Evolutionary conservation across 2,113 vertebrate species (phyloP).

Genomic region (Rhipidura dahli): DNA sequence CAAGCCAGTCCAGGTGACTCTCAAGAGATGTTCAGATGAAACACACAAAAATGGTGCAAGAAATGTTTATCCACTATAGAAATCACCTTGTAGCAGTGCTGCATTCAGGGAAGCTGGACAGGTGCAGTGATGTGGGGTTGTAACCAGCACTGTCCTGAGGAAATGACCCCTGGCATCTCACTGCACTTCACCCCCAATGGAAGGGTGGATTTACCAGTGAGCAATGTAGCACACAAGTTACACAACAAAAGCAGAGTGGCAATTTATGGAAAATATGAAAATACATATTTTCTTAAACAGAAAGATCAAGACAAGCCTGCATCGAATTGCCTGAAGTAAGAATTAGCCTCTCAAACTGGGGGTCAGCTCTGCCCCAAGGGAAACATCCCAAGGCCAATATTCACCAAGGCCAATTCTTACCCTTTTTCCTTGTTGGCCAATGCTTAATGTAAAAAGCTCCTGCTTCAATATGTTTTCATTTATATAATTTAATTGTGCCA

Average conservation of each 20-base stretch:
- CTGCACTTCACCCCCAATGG: fast-evolving
- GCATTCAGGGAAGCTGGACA: background rate
- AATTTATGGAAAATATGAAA: background rate
- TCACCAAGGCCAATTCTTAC: background rate
- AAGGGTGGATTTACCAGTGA: background rate
- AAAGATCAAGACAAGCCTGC: background rate
- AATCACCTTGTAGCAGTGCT: background rate
- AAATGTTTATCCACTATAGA: background rate
- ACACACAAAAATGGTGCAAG: background rate
- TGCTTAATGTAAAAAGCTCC: background rate
- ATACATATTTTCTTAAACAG: background rate
- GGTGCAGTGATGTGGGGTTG: fast-evolving
- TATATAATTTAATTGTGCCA: background rate
- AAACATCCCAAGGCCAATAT: background rate
- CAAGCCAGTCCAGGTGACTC: background rate
- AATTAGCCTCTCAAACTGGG: background rate
- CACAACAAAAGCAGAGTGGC: background rate
- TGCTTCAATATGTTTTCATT: constrained; percentile 8
- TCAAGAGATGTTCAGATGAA: background rate
- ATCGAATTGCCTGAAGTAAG: background rate
- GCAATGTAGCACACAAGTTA: background rate
- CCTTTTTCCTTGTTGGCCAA: background rate
- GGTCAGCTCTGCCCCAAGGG: background rate
- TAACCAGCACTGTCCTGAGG: background rate
- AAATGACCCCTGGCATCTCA: background rate